phyloP scores from a whole-genome alignment of 2,113 vertebrate species.

The Thunnus maccoyii region DNA sequence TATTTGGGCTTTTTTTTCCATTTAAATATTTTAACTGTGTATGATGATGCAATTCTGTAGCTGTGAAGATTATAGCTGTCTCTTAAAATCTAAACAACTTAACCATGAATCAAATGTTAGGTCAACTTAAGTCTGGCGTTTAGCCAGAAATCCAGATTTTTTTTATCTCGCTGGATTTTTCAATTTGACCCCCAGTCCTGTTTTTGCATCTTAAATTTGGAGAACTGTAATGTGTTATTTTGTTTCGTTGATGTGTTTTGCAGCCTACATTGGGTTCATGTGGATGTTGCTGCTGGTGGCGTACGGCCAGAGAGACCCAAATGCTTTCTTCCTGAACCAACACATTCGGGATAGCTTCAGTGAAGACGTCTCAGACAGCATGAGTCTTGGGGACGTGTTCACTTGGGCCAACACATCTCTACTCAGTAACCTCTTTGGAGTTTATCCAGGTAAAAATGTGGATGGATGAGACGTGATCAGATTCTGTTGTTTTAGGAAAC shows the following conservation, averaged over 20 bases:
- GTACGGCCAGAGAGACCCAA: conserved; percentile 92
- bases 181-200: too few relatives aligned
- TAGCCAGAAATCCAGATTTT: too few relatives aligned
- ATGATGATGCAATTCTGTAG: too few relatives aligned
- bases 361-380: conserved; percentile 66
- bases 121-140: too few relatives aligned
- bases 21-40: too few relatives aligned
- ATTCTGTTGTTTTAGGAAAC: too few relatives aligned
- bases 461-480: neutral
- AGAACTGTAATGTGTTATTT: neutral
- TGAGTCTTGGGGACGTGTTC: conserved; percentile 88
- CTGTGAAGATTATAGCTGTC: too few relatives aligned
- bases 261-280: conserved; percentile 91
- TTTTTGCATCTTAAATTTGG: neutral
- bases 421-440: conserved; percentile 88
- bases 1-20: too few relatives aligned
- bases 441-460: conserved; percentile 85
- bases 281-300: conserved; percentile 94
- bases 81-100: too few relatives aligned
- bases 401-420: conserved; percentile 89
- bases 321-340: conserved; percentile 89
- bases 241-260: conserved; percentile 40
- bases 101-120: too few relatives aligned
- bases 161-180: too few relatives aligned
- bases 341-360: conserved; percentile 91